These are phyloP conservation scores for Drosophila neotestacea DNA, from an alignment of 2,888 invertebrate species.

Conservation along the genomic window DNA sequence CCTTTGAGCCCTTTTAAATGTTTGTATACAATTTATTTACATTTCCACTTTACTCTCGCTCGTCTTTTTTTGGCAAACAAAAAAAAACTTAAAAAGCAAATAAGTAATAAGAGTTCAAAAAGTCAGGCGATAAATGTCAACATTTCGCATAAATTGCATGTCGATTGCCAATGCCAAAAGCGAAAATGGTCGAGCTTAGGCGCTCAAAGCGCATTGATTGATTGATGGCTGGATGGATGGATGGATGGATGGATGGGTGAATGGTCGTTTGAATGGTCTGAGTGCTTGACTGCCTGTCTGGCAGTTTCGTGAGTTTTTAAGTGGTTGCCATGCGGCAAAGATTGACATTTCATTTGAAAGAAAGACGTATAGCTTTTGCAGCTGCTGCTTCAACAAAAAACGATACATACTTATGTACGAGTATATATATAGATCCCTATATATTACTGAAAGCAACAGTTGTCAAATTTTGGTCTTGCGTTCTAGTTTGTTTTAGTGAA, in stretches of 20 bases:
- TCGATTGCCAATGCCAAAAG: constrained; percentile 41
- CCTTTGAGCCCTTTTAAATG: constrained; percentile 63
- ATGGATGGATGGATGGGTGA: constrained; percentile 35
- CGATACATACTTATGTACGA: too few relatives aligned
- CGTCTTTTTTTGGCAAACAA: constrained; percentile 13
- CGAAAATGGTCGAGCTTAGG: constrained; percentile 34
- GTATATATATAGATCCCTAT: neutral
- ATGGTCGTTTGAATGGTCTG: constrained; percentile 24
- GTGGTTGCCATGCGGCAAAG: constrained; percentile 31
- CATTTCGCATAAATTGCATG: constrained; percentile 77
- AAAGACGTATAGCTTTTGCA: constrained; percentile 5
- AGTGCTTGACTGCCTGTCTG: constrained; percentile 30
- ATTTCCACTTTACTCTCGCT: constrained; percentile 35
- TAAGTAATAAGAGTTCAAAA: constrained; percentile 38
- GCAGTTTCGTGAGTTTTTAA: constrained; percentile 39
- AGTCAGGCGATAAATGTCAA: constrained; percentile 73
- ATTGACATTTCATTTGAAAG: constrained; percentile 58
- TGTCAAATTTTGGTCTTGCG: constrained; percentile 33
- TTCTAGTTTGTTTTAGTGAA: constrained; percentile 43
- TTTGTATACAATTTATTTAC: constrained; percentile 65
- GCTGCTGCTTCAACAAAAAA: constrained; percentile 5
- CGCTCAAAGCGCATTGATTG: constrained; percentile 48
- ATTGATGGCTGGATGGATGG: constrained; percentile 56
- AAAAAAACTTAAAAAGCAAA: constrained; percentile 51
- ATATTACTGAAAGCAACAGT: constrained; percentile 43